phyloP scores from a whole-genome alignment of 2,888 invertebrate species.

The Dromius quadrimaculatus region DNA sequence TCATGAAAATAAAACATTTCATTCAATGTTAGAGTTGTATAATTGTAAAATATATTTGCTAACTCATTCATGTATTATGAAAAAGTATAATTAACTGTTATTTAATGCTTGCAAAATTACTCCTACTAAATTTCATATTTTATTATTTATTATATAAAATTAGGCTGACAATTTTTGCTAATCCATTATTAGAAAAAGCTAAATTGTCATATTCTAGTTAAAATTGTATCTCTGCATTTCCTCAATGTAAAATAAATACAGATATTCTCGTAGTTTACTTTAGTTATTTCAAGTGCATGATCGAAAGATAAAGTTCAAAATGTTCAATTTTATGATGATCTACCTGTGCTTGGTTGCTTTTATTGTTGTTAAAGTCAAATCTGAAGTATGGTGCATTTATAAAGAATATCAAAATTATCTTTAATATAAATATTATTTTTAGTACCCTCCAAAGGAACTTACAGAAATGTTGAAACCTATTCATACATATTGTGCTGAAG shows the following conservation, averaged over 20 bases:
- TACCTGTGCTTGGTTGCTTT: not conserved
- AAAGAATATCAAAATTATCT: not conserved
- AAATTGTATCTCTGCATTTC: not conserved
- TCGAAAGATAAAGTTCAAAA: constrained; percentile 2
- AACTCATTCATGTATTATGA: not conserved
- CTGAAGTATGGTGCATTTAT: constrained; percentile 9
- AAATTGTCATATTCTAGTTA: not conserved
- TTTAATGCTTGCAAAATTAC: not conserved
- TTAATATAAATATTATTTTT: constrained; percentile 30
- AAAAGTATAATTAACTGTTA: not conserved
- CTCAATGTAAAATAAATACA: constrained; percentile 3
- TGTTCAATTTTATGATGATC: not conserved
- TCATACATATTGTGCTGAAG: constrained; percentile 52
- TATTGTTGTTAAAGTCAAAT: constrained; percentile 7
- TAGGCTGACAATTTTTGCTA: not conserved
- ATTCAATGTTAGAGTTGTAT: constrained; percentile 5
- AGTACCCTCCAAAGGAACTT: constrained; percentile 54
- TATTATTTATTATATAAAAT: constrained; percentile 17
- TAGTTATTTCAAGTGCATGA: not conserved
- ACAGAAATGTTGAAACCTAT: constrained; percentile 51
- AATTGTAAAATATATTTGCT: not conserved
- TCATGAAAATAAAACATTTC: too few relatives aligned
- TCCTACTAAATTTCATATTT: constrained; percentile 4
- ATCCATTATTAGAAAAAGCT: not conserved
- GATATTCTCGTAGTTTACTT: not conserved